A percentile compares a stretch with the other conserved stretches of the same genome.
These are phyloP conservation scores for Catocala nupta DNA, from an alignment of 2,888 invertebrate species.

Conservation along the genomic window DNA sequence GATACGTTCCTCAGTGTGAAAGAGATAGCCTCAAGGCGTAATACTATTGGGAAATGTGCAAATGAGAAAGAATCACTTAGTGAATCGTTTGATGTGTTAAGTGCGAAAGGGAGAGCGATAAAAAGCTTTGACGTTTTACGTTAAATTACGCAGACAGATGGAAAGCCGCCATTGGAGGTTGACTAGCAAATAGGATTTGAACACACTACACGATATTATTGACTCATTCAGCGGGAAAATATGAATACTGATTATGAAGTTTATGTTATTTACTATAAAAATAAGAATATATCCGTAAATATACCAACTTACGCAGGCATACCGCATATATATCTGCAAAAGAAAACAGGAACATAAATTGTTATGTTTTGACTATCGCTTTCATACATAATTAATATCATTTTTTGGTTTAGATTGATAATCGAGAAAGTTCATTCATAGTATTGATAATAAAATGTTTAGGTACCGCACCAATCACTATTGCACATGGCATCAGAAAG, in stretches of 20 bases:
- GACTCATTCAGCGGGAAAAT: conserved; percentile 63
- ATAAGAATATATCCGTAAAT: background rate
- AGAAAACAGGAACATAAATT: too few relatives aligned
- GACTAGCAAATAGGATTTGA: conserved; percentile 79
- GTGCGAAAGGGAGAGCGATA: conserved; percentile 66
- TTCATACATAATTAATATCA: background rate
- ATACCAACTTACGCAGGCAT: background rate
- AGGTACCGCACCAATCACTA: conserved; percentile 67
- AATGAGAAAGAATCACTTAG: conserved; percentile 66
- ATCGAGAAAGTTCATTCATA: conserved; percentile 44
- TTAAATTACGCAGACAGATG: conserved; percentile 89
- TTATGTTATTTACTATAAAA: background rate
- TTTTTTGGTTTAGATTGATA: background rate
- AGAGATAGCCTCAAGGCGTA: conserved; percentile 64
- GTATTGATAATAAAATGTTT: conserved; percentile 34
- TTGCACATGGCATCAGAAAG: conserved; percentile 75
- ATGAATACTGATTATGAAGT: conserved; percentile 43
- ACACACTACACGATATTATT: conserved; percentile 74
- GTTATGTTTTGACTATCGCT: too few relatives aligned
- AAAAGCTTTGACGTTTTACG: conserved; percentile 63
- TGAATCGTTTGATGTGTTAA: conserved; percentile 34
- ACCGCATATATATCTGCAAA: too few relatives aligned
- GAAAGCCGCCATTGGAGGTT: conserved; percentile 88
- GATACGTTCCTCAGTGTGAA: conserved; percentile 47
- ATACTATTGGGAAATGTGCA: conserved; percentile 62